These are phyloP conservation scores for Sebastes vulpes DNA, from an alignment of 2,797 vertebrate species.

Conservation along the genomic window DNA sequence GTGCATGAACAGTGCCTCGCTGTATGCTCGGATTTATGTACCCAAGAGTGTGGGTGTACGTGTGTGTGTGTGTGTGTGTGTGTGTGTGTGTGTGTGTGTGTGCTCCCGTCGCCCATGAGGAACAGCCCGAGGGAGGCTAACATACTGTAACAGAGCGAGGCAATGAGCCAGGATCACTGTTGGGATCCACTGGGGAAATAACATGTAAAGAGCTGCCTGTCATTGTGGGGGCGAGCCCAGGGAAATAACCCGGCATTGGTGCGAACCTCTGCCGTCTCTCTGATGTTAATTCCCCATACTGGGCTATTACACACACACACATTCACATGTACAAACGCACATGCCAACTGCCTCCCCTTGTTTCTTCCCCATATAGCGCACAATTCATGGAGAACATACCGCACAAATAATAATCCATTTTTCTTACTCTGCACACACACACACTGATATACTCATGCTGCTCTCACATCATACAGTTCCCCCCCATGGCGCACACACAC, in stretches of 20 bases:
- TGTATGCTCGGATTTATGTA: constrained; percentile 15
- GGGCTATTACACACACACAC: constrained; percentile 2
- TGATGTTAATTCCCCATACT: constrained; percentile 56
- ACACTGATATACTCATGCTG: neutral
- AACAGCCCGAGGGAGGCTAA: constrained; percentile 48
- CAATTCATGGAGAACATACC: neutral
- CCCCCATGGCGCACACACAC: constrained; percentile 7
- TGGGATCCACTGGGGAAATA: constrained; percentile 74
- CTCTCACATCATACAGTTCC: neutral
- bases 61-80: constrained; percentile 4
- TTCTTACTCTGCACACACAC: neutral
- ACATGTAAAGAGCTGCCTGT: constrained; percentile 70
- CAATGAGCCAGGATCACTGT: constrained; percentile 70
- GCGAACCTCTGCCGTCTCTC: constrained; percentile 38
- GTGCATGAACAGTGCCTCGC: neutral
- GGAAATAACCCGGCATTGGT: constrained; percentile 67
- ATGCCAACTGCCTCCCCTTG: neutral
- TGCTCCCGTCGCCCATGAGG: constrained; percentile 35
- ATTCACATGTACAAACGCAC: constrained; percentile 24
- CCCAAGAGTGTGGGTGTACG: neutral
- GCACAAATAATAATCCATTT: neutral
- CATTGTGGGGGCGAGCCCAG: constrained; percentile 51
- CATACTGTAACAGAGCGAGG: constrained; percentile 50
- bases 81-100: constrained; percentile 14
- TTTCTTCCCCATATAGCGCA: constrained; percentile 6